phyloP scores from a whole-genome alignment of 2,888 invertebrate genomes.

The Drosophila sordidapex region DNA sequence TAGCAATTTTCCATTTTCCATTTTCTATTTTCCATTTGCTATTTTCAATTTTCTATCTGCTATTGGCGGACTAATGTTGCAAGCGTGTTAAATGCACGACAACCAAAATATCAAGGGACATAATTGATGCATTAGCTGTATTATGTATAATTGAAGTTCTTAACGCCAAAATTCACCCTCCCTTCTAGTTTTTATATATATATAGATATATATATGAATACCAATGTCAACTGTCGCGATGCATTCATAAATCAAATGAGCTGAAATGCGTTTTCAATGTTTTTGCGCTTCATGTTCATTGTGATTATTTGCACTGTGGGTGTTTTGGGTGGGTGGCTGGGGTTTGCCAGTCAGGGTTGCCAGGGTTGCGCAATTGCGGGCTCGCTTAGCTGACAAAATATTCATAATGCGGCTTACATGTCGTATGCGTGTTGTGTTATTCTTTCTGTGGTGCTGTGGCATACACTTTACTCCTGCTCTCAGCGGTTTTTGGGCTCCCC shows the following conservation, averaged over 20 bases:
- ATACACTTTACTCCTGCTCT: slow-evolving; percentile 34
- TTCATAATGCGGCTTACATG: slow-evolving; percentile 78
- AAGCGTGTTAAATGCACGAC: slow-evolving; percentile 52
- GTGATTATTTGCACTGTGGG: slow-evolving; percentile 65
- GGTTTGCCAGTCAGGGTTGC: not conserved
- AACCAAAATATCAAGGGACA: slow-evolving; percentile 46
- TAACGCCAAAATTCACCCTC: not conserved
- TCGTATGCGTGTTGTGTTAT: slow-evolving; percentile 74
- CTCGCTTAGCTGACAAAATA: slow-evolving; percentile 69
- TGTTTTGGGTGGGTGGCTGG: not conserved
- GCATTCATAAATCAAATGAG: slow-evolving; percentile 74
- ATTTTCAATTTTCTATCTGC: slow-evolving; percentile 14
- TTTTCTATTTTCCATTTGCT: slow-evolving; percentile 3
- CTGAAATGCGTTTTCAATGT: slow-evolving; percentile 77
- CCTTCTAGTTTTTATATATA: not conserved
- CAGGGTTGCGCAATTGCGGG: slow-evolving; percentile 7
- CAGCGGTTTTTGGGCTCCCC: slow-evolving; percentile 51
- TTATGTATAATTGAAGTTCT: slow-evolving; percentile 39
- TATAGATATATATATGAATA: not conserved
- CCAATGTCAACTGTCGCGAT: slow-evolving; percentile 70
- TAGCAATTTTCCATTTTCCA: slow-evolving; percentile 21
- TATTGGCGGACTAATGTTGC: slow-evolving; percentile 29
- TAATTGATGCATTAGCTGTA: slow-evolving; percentile 78
- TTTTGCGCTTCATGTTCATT: slow-evolving; percentile 65
- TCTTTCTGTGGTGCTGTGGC: slow-evolving; percentile 65